A percentile compares a stretch with the other conserved stretches of the same genome.
phyloP scores from a whole-genome alignment of 2,888 invertebrate genomes.

The Noctua fimbriata region DNA sequence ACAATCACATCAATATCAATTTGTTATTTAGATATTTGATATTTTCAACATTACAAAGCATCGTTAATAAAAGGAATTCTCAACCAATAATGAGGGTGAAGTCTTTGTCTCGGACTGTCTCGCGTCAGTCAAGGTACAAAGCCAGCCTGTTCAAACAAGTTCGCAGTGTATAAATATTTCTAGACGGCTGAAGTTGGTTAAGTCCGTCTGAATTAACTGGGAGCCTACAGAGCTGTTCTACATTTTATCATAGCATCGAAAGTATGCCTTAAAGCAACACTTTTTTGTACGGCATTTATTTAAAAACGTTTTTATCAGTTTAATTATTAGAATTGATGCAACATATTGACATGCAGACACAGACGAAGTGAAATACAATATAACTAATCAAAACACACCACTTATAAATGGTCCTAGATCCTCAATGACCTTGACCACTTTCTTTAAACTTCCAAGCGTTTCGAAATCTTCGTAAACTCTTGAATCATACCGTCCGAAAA shows the following conservation, averaged over 20 bases:
- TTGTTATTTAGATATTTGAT: not conserved
- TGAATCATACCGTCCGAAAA: slow-evolving; percentile 29
- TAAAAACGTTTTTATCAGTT: not conserved
- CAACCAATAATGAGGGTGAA: slow-evolving; percentile 4
- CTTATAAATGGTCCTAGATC: not conserved
- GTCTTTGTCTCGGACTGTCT: slow-evolving; percentile 19
- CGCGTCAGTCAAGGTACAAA: slow-evolving; percentile 43
- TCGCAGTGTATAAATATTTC: slow-evolving; percentile 9
- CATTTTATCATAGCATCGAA: slow-evolving; percentile 2
- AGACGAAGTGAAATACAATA: not conserved
- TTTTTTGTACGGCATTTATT: not conserved
- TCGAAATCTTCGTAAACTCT: slow-evolving; percentile 26
- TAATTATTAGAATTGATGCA: not conserved
- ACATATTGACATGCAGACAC: not conserved
- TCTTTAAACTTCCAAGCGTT: not conserved
- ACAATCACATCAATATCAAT: not conserved
- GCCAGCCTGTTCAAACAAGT: slow-evolving; percentile 10
- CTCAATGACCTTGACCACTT: slow-evolving; percentile 3
- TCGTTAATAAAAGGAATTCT: not conserved
- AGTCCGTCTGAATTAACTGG: not conserved
- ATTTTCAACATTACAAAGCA: not conserved
- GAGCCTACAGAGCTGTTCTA: not conserved
- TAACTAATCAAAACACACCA: not conserved
- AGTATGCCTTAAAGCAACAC: not conserved
- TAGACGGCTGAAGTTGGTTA: slow-evolving; percentile 13